phyloP scores from a whole-genome alignment of 2,797 vertebrate genomes.

The Sebastes glaucus region DNA sequence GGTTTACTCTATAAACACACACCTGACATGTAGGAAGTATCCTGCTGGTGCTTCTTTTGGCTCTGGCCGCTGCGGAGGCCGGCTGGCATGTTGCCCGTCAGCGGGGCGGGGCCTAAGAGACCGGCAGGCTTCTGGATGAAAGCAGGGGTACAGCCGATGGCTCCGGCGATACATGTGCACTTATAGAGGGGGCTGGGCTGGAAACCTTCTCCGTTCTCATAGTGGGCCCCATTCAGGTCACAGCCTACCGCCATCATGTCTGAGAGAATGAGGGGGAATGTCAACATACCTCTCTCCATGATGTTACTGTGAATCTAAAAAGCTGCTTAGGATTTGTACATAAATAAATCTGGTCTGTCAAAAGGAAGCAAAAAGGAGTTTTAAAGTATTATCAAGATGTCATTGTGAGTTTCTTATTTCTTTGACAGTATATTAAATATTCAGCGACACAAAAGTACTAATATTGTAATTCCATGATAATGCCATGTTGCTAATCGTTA shows the following conservation, averaged over 20 bases:
- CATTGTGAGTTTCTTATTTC: background rate
- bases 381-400: background rate
- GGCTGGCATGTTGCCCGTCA: conserved; percentile 71
- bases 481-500: background rate
- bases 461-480: background rate
- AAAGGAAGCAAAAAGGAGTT: background rate
- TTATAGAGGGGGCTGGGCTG: conserved; percentile 90
- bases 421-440: background rate
- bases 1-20: conserved; percentile 57
- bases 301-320: background rate
- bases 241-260: conserved; percentile 95
- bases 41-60: conserved; percentile 80
- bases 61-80: conserved; percentile 65
- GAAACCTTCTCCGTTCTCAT: conserved; percentile 92
- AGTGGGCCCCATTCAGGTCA: conserved; percentile 89
- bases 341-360: background rate
- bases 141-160: conserved; percentile 91
- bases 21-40: conserved; percentile 91
- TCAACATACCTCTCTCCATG: background rate
- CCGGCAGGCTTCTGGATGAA: conserved; percentile 84
- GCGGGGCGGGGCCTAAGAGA: conserved; percentile 69
- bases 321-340: background rate
- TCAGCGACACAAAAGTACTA: background rate
- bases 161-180: conserved; percentile 92
- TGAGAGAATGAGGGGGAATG: conserved; percentile 55